Base-by-base conservation (phyloP, 2,797 vertebrate genomes). In the Florisuga fusca region DNA sequence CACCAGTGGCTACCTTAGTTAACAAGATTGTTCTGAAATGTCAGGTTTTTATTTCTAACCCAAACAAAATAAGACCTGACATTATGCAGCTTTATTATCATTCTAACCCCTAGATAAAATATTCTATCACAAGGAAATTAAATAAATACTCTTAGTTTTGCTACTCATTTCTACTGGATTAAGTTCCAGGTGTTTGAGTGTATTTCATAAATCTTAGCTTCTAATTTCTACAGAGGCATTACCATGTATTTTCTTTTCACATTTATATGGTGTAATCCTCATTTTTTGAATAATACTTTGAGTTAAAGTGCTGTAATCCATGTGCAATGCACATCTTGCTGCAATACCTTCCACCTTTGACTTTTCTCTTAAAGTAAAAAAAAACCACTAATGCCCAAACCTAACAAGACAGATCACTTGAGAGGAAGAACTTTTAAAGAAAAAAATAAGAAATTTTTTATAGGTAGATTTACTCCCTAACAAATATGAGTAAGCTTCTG, bases 181-280 rank as follows among this genome's bases (percentile, higher is more conserved):
- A 67, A 95, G n/a, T 41, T 96, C 87, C 89, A 92, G 74, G n/a
- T 90, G 63, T 96, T 94, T 77, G 77, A 95, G 69, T 33, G 4
- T 45, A 90, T 96, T 97, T 95, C 95, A 97, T 96, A 96, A 95
- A 78, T 84, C 75, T 22, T 84, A 94, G 80, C 80, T 93, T 93
- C 96, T 96, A 94, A 95, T 96, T 97, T 97, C 77, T 79, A 90
- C 51, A 95, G 84, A 94, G 84, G 67, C 36, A 89, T 83, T 87
- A 75, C 15, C 55, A 45, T 63, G 12, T 84, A 57, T 93, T 81
- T 92, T 93, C 46, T 95, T 96, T 94, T 71, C 84, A 78, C 46
- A 64, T 85, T 94, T 96, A 51, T 95, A 90, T 48, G 64, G n/a
- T 75, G 21, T 90, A 86, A 62, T 90, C 80, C 33, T 89, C 31